These are phyloP conservation scores for Gymnothorax reevesii DNA, from an alignment of 2,797 vertebrate species.

Conservation along the genomic window DNA sequence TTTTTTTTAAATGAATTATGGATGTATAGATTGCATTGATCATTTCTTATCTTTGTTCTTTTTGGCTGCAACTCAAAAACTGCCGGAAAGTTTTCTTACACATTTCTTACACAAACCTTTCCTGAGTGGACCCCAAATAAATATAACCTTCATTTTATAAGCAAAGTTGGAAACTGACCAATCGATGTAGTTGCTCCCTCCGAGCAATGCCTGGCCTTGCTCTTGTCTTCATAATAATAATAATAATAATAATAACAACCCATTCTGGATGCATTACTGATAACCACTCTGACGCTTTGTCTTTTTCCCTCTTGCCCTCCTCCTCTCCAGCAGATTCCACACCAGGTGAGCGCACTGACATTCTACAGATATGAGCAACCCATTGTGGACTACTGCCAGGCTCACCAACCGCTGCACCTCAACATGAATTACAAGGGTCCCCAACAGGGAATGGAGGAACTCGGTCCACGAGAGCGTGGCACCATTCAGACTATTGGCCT, in stretches of 20 bases:
- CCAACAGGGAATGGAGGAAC: constrained; percentile 58
- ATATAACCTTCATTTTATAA: neutral
- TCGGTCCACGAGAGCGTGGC: constrained; percentile 46
- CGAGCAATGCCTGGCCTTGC: neutral
- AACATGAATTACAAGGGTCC: constrained; percentile 76
- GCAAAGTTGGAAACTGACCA: neutral
- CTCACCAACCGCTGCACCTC: constrained; percentile 85
- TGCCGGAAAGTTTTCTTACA: neutral
- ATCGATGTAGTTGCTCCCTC: neutral
- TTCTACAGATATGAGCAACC: constrained; percentile 90
- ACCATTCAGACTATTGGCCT: constrained; percentile 51
- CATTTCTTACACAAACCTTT: neutral
- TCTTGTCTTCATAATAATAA: neutral
- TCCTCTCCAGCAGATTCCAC: constrained; percentile 73
- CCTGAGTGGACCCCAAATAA: neutral
- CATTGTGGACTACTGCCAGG: constrained; percentile 87
- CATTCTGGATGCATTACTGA: neutral
- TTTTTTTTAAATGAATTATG: constrained; percentile 20
- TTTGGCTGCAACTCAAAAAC: constrained; percentile 3
- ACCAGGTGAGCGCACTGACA: constrained; percentile 85
- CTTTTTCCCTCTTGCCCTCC: constrained; percentile 8
- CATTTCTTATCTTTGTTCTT: neutral
- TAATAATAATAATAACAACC: too few relatives aligned
- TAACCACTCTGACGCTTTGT: neutral
- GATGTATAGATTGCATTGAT: neutral